These are phyloP conservation scores for Melinopterus prodromus DNA, from an alignment of 2,888 invertebrate genomes.

Conservation along the genomic window DNA sequence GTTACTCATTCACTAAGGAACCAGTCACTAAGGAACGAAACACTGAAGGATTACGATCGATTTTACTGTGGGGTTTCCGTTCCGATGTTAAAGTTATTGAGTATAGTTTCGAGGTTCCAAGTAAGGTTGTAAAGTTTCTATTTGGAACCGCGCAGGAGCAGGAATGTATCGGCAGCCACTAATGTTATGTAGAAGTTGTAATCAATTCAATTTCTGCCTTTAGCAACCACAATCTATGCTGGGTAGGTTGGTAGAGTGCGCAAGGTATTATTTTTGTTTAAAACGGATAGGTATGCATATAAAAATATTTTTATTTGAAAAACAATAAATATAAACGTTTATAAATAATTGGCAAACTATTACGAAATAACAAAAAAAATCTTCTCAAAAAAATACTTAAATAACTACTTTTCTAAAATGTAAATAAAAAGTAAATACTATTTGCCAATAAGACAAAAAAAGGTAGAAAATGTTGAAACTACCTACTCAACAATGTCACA, in stretches of 20 bases:
- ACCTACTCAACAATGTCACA: background rate
- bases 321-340: background rate
- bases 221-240: background rate
- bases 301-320: no score
- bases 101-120: background rate
- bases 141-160: background rate
- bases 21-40: background rate
- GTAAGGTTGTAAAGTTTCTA: background rate
- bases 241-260: background rate
- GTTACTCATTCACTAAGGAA: slow-evolving; percentile 4
- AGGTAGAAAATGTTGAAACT: background rate
- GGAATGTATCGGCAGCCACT: background rate
- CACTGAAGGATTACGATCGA: background rate
- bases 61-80: background rate
- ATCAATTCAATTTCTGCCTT: background rate
- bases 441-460: background rate
- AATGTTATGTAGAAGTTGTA: background rate
- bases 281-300: background rate
- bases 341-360: slow-evolving; percentile 4
- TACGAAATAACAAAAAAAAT: background rate
- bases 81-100: background rate
- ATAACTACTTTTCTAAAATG: background rate
- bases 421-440: slow-evolving; percentile 4
- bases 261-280: slow-evolving; percentile 4
- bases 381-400: slow-evolving; percentile 4